Evolutionary conservation across 2,888 invertebrate species (phyloP).

Genomic region (Pristionchus arcanus): DNA sequence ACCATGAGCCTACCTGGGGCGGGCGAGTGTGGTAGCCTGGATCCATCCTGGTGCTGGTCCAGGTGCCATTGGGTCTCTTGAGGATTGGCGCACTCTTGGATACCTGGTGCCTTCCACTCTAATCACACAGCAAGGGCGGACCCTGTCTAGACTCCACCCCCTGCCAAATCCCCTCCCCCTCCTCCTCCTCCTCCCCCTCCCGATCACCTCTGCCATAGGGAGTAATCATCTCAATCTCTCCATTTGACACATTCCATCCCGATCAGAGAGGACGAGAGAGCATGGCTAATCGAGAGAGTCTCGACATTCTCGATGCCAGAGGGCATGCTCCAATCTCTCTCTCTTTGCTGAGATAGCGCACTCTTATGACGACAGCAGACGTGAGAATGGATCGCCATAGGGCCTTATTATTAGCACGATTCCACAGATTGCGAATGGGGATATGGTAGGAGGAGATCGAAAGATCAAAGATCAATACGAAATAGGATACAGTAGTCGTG

Average conservation of each 20-base stretch:
- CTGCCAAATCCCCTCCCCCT: background rate
- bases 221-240: background rate
- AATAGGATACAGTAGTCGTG: background rate
- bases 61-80: constrained; percentile 2
- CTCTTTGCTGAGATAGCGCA: background rate
- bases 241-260: background rate
- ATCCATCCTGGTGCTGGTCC: background rate
- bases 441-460: background rate
- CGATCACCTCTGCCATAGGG: background rate
- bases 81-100: background rate
- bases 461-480: background rate
- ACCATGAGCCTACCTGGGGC: background rate
- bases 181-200: background rate
- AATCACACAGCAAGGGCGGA: background rate
- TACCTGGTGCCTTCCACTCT: background rate
- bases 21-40: background rate
- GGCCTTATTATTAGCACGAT: background rate
- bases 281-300: background rate
- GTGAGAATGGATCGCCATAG: background rate
- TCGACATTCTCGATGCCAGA: background rate
- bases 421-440: background rate
- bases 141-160: no score
- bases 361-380: background rate
- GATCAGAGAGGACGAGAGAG: background rate
- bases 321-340: background rate